Evolutionary conservation across 2,888 invertebrate species (phyloP).

Genomic region (Sarcophaga rosellei): DNA sequence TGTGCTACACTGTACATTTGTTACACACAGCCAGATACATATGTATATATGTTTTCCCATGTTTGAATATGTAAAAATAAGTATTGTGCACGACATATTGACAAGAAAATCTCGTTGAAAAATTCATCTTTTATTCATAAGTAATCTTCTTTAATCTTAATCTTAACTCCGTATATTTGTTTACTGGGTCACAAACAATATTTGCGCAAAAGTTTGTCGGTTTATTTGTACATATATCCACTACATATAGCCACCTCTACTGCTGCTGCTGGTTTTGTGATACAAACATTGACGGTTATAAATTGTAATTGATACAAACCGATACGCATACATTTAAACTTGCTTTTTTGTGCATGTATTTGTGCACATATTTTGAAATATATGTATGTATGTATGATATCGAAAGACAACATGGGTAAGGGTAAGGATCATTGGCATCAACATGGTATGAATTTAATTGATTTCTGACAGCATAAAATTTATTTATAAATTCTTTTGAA

Average conservation of each 20-base stretch:
- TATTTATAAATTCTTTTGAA: constrained; percentile 12
- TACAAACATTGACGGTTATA: not conserved
- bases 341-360: too few species aligned
- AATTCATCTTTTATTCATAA: constrained; percentile 63
- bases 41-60: too few species aligned
- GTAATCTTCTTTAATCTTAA: constrained; percentile 49
- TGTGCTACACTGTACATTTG: too few species aligned
- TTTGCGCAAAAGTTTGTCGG: not conserved
- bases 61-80: constrained; percentile 14
- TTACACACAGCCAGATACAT: constrained; percentile 12
- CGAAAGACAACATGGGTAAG: too few species aligned
- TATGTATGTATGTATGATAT: too few species aligned
- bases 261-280: not conserved
- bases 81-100: constrained; percentile 51
- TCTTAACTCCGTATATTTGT: constrained; percentile 29
- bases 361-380: too few species aligned
- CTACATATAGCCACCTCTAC: not conserved
- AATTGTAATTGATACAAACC: too few species aligned
- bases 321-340: too few species aligned
- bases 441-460: constrained; percentile 54
- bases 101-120: constrained; percentile 49
- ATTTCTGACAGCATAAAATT: constrained; percentile 44
- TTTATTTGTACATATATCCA: not conserved
- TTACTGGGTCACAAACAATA: constrained; percentile 21
- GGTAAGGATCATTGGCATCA: constrained; percentile 5